phyloP scores from a whole-genome alignment of 2,113 vertebrate species.

The Eurypyga helias region DNA sequence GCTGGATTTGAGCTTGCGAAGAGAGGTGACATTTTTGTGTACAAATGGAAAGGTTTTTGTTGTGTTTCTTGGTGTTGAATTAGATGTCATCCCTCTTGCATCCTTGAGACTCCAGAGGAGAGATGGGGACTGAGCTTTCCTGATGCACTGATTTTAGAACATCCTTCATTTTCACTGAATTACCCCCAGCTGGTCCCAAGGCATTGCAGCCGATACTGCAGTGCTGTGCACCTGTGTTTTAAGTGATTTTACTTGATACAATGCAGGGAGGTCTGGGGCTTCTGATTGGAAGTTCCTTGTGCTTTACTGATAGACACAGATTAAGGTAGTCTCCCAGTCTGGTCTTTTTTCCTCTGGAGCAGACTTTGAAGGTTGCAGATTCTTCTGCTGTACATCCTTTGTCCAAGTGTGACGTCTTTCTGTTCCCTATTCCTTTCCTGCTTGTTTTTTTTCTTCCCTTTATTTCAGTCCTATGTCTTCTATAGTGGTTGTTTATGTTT shows the following conservation, averaged over 20 bases:
- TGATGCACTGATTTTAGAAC: neutral
- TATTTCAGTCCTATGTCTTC: neutral
- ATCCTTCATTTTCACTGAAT: neutral
- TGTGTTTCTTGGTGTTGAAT: neutral
- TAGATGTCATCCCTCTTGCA: neutral
- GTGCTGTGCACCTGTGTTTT: neutral
- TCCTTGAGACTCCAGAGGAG: neutral
- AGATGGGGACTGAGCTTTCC: neutral
- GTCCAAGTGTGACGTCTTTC: neutral
- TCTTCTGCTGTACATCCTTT: neutral
- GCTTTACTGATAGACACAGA: neutral
- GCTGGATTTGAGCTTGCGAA: neutral
- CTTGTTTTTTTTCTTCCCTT: neutral
- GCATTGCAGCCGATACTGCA: neutral
- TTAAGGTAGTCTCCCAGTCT: neutral
- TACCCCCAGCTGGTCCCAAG: neutral
- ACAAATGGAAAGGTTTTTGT: neutral
- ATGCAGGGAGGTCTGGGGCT: neutral
- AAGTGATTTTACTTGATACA: neutral
- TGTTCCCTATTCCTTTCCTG: neutral
- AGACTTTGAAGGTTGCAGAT: neutral
- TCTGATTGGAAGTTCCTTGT: neutral
- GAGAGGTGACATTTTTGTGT: neutral
- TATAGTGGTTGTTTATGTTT: neutral
- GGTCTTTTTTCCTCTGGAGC: neutral